Base-by-base conservation (phyloP, 2,113 vertebrate species). In the Fukomys damarensis region DNA sequence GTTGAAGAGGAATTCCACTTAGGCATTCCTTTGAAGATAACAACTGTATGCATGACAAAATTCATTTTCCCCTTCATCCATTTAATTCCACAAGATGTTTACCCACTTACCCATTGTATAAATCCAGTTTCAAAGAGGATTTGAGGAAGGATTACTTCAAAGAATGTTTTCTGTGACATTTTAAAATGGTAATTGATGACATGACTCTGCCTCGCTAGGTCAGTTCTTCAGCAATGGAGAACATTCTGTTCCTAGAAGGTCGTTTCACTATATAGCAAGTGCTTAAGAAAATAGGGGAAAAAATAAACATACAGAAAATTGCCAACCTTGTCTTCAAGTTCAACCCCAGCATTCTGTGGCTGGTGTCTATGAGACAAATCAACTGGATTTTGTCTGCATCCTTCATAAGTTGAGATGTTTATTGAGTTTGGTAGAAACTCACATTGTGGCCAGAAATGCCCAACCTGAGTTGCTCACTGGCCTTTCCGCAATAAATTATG, bases 71-170 rank as follows among this genome's bases (percentile, higher is more conserved):
- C 49, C 28, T 89, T 61, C 24, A 91, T 93, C 79, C 72, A 63
- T 93, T 96, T 93, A 89, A 94, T 96, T 91, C 59, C 32, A 82
- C 52, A 63, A 83, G 56, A 80, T 91, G 35, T 95, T 94, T 92
- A 80, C 19, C 28, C 84, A 90, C 35, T 89, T 86, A 32, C 24
- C 28, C 35, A 5, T 52, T 66, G 81, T 86, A 66, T 83, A 91
- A 96, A 94, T 84, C 72, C 76, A 68, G 41, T 83, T 96, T 93
- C 66, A 91, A 98, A 59, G 54, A 94, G 79, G 82, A 91, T 84
- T 97, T 95, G 24, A 84, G 32, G 58, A 66, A 96, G 66, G 77
- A 94, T 93, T 97, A 93, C 61, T 91, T 97, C 86, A 94, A 94
- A 93, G 88, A 87, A 86, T 79, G 24, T 61, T 92, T 94, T 90